Base-by-base conservation (phyloP, 35 echinoderm and acorn worm species). In the Chiridota heheva region DNA sequence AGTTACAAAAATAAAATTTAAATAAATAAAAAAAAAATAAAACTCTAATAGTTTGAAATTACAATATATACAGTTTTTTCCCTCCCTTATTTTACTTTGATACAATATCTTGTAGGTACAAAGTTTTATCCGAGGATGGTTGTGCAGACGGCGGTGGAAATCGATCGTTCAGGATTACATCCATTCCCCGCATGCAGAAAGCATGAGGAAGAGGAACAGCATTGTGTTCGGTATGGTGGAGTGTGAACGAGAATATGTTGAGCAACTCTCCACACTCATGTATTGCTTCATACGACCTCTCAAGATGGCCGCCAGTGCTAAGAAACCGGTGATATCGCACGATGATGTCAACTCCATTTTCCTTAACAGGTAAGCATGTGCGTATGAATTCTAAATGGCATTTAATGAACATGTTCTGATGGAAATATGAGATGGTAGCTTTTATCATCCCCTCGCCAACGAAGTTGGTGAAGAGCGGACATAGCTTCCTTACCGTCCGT, bases 131-230 rank as follows among this genome's bases (percentile, higher is more conserved):
- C 24, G 95, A 48, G 95, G 95, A 10, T 98, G 95, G 95, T 48
- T 98, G 1, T 98, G 95, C 37, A 51, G 95, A 42, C 59, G 95
- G 2, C 55, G 95, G 35, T 98, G 95, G 95, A 98, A 91, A 36
- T 90, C 95, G 37, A 98, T 98, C 31, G 95, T 98, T 1, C 95
- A 98, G 62, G 95, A 98, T 81, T 98, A 98, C 67, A 98, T 98
- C 46, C 81, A 81, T 13, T 98, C 95, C 0, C 95, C 95, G 5
- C 95, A 98, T 39, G 95, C 95, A 2, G 95, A 98, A 61, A 98
- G 95, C 78, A 98, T 98, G 95, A 67, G 95, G 8, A 98, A 98
- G 51, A 73, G 95, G 6, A 98, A 98, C 58, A 91, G 85, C 66
- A 98, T 98, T 29, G 95, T 98, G 1, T 98, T 98, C 42, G 89